Percentiles rank a stretch among this genome's conserved stretches.
These are phyloP conservation scores for Trilocha varians DNA, from an alignment of 2,888 invertebrate genomes.

Conservation along the genomic window DNA sequence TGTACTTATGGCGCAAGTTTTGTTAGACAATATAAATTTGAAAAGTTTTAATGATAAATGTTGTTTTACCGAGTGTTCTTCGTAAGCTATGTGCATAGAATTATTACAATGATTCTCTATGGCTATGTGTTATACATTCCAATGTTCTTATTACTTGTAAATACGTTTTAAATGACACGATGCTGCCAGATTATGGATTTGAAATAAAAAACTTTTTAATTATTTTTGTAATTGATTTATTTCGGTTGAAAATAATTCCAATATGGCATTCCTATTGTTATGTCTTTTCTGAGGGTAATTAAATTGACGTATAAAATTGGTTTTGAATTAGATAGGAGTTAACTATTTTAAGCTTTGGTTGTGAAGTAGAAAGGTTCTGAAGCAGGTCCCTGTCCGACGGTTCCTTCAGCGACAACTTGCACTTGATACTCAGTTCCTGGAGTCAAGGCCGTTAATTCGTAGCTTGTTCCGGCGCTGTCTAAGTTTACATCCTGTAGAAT, in stretches of 20 bases:
- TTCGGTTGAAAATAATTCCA: background rate
- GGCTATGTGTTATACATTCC: too few relatives aligned
- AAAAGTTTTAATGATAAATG: too few relatives aligned
- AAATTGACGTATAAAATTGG: too few relatives aligned
- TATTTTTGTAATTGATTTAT: constrained; percentile 6
- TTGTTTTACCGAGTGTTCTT: too few relatives aligned
- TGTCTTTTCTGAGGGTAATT: too few relatives aligned
- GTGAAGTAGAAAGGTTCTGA: background rate
- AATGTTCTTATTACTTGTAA: constrained; percentile 32
- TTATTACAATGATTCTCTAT: too few relatives aligned
- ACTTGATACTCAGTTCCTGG: background rate
- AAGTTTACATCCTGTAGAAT: background rate
- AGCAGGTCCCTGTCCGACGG: background rate
- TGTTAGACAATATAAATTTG: too few relatives aligned
- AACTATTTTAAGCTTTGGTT: background rate
- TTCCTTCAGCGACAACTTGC: background rate
- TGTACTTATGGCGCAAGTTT: too few relatives aligned
- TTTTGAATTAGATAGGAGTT: background rate
- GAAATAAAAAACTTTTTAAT: constrained; percentile 60
- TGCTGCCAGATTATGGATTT: constrained; percentile 59
- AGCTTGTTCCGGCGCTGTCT: background rate
- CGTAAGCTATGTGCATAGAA: too few relatives aligned
- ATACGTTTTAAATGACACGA: constrained; percentile 54
- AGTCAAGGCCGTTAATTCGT: background rate
- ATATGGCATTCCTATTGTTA: too few relatives aligned